Base-by-base conservation (phyloP, 2,888 invertebrate genomes). In the Ellobium chinense region DNA sequence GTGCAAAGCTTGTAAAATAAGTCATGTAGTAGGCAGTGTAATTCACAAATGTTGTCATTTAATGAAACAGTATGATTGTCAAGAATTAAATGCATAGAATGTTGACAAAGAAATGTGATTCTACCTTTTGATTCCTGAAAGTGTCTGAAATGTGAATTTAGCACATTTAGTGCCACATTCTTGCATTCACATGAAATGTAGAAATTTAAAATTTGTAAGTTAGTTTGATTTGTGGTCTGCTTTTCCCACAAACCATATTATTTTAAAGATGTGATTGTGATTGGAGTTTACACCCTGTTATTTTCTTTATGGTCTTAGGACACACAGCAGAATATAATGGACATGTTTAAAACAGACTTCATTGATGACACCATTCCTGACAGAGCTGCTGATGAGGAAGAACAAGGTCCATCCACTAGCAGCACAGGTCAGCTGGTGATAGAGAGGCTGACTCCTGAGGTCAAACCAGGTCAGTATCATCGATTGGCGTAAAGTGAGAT, bases 271-370 rank as follows among this genome's bases (percentile, higher is more conserved):
- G 3, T 9, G 1, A 14, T 12, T 27, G 29, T 70, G 31, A 2
- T 70, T 58, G 58, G 5, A 18, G 5, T 18, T n/a, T 46, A 46
- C n/a, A 18, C 14, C 1, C 18, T 66, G 14, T n/a, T 46, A 18
- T 54, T 46, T 46, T n/a, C 46, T 39, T 5, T 70, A 18, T 12
- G 2, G 27, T 14, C 58, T 24, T 31, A 77, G 77, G 77, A 77
- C 27, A 68, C 14, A 36, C 77, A 77, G 60, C 27, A 39, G 3
- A 77, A 27, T 21, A 21, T 77, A 24, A 37, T 77, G 60, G 77
- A 77, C 27, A 68, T 77, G 77, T 69, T 77, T 37, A 77, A 29
- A 9, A 5, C 27, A 36, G 77, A 77, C 24, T 77, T 77, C 63
- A 77, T 77, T 58, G 60, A 68, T 12, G 31, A 66, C 24, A n/a